phyloP scores from a whole-genome alignment of 2,888 invertebrate species.

The Pecten maximus region DNA sequence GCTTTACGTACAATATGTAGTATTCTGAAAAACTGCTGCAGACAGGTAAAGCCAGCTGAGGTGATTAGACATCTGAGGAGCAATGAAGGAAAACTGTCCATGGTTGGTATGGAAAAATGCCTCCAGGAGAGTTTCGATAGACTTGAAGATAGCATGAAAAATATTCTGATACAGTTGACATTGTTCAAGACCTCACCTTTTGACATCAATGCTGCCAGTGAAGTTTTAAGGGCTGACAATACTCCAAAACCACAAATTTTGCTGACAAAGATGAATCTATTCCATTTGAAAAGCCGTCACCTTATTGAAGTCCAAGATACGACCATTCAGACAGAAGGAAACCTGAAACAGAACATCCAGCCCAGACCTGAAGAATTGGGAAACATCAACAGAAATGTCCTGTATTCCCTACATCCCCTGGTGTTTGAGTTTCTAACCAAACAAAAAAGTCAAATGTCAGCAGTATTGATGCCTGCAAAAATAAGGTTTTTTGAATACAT shows the following conservation, averaged over 20 bases:
- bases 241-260: not conserved
- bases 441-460: slow-evolving; percentile 4
- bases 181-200: slow-evolving; percentile 50
- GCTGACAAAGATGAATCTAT: slow-evolving; percentile 40
- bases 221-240: slow-evolving; percentile 40
- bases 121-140: slow-evolving; percentile 46
- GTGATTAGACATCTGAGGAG: slow-evolving; percentile 42
- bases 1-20: slow-evolving; percentile 49
- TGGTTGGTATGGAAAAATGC: slow-evolving; percentile 47
- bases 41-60: slow-evolving; percentile 38
- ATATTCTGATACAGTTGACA: slow-evolving; percentile 39
- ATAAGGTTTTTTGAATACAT: slow-evolving; percentile 43
- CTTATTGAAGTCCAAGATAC: slow-evolving; percentile 48
- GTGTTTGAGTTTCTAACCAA: slow-evolving; percentile 45
- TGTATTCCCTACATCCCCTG: slow-evolving; percentile 52
- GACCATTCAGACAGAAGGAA: not conserved
- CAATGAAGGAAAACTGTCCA: not conserved
- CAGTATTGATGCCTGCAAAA: slow-evolving; percentile 31
- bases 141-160: slow-evolving; percentile 28
- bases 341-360: not conserved
- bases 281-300: slow-evolving; percentile 50
- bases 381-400: not conserved
- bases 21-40: slow-evolving; percentile 43
- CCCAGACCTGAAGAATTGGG: not conserved
- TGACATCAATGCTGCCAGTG: slow-evolving; percentile 41